Base-by-base conservation (phyloP, 2,888 invertebrate genomes). In the Agrypnus murinus region DNA sequence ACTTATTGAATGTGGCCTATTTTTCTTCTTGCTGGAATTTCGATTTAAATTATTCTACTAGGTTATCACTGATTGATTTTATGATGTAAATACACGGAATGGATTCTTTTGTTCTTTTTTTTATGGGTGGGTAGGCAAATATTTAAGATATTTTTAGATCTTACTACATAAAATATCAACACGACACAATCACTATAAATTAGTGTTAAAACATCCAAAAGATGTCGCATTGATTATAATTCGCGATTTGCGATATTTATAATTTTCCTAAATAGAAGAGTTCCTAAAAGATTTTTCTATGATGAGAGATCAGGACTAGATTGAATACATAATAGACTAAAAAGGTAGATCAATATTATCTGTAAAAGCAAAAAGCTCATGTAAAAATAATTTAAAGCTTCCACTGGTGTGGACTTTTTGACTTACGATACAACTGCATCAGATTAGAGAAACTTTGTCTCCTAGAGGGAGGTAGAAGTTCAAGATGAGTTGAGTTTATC, bases 401-500 rank as follows among this genome's bases (percentile, higher is more conserved):
- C 6, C 15, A 31, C 25, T n/a, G 59, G 25, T 36, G 58, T 25
- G 15, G 34, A 46, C 60, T 60, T 60, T 63, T 15, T 31, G 36
- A 50, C 34, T 38, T 48, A 10, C 48, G 46, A 63, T 63, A 63
- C 50, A 48, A 63, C 38, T 63, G 62, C 62, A 36, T 46, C 36
- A 48, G 59, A 59, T 60, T 67, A 50, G 46, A 32, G 65, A 65
- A 67, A 68, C 59, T 69, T 72, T 59, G 58, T 15, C 59, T 62
- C 40, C 50, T 65, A 57, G 73, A 71, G 74, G 65, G 74, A 77
- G 74, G 75, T 73, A 63, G 68, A 73, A 77, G 75, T 72, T 72
- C 59, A 65, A 65, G 78, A 77, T 79, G 79, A 79, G 78, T 78
- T 77, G 73, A 73, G 78, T 79, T 79, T 79, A 79, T 79, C 78